Evolutionary conservation across 2,888 invertebrate genomes (phyloP).

Genomic region (Zhengitettix transpicula): DNA sequence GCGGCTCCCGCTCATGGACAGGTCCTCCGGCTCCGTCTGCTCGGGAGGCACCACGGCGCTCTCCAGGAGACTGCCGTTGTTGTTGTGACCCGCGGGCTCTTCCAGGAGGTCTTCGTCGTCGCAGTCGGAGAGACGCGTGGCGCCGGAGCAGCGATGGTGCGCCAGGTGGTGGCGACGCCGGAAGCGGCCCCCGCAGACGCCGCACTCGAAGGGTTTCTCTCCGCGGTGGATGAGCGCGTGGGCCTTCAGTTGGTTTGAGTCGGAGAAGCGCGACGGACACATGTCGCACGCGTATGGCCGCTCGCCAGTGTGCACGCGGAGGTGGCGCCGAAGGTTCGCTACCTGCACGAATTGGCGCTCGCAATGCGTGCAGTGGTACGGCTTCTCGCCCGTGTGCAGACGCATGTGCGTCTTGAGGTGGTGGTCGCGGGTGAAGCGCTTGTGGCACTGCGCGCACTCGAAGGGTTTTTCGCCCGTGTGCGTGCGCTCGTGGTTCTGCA

Average conservation of each 20-base stretch:
- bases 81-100: constrained; percentile 11
- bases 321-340: constrained; percentile 73
- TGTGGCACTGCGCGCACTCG: constrained; percentile 81
- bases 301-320: constrained; percentile 84
- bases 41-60: constrained; percentile 40
- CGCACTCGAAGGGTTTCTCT: constrained; percentile 75
- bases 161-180: constrained; percentile 71
- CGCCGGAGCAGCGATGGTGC: constrained; percentile 62
- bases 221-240: constrained; percentile 79
- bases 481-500: constrained; percentile 87
- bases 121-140: constrained; percentile 14
- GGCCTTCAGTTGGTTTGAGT: constrained; percentile 82
- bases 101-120: constrained; percentile 13
- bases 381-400: constrained; percentile 83
- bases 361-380: constrained; percentile 82
- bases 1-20: constrained; percentile 41
- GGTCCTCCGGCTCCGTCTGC: constrained; percentile 83
- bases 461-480: constrained; percentile 92
- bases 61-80: constrained; percentile 12
- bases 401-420: constrained; percentile 87
- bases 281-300: constrained; percentile 76
- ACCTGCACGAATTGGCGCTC: constrained; percentile 88
- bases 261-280: constrained; percentile 74
- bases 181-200: constrained; percentile 61
- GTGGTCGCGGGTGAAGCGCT: constrained; percentile 82